Evolutionary conservation across 2,797 vertebrate species (phyloP).

Genomic region (Trachurus trachurus): DNA sequence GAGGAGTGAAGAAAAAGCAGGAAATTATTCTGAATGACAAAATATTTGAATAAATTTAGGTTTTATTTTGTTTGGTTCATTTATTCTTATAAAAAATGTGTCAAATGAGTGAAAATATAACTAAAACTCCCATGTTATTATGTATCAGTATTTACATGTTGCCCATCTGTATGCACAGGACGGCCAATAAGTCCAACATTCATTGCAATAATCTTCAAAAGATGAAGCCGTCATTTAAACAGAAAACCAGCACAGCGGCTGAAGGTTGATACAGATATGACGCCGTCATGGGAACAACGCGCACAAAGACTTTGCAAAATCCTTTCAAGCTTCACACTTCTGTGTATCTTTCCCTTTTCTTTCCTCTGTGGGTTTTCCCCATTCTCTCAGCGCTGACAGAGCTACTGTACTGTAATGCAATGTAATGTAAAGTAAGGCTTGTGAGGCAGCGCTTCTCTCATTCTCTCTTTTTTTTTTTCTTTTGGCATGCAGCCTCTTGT

Average conservation of each 20-base stretch:
- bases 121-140: too few relatives aligned
- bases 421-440: conserved; percentile 11
- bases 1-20: too few relatives aligned
- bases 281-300: background rate
- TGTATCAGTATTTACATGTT: too few relatives aligned
- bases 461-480: conserved; percentile 14
- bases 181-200: background rate
- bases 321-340: background rate
- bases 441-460: conserved; percentile 7
- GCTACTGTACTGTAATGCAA: background rate
- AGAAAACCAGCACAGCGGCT: background rate
- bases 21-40: too few relatives aligned
- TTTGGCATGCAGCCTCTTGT: background rate
- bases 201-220: background rate
- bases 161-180: too few relatives aligned
- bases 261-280: conserved; percentile 30
- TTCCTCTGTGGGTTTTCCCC: conserved; percentile 17
- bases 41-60: too few relatives aligned
- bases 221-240: background rate
- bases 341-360: conserved; percentile 5
- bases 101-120: too few relatives aligned
- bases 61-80: too few relatives aligned
- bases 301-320: background rate
- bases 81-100: too few relatives aligned
- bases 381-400: conserved; percentile 34